Evolutionary conservation across 2,113 vertebrate genomes (phyloP), one percentile per base, ranked within the genome.

Genomic region (Grallaria varia): DNA sequence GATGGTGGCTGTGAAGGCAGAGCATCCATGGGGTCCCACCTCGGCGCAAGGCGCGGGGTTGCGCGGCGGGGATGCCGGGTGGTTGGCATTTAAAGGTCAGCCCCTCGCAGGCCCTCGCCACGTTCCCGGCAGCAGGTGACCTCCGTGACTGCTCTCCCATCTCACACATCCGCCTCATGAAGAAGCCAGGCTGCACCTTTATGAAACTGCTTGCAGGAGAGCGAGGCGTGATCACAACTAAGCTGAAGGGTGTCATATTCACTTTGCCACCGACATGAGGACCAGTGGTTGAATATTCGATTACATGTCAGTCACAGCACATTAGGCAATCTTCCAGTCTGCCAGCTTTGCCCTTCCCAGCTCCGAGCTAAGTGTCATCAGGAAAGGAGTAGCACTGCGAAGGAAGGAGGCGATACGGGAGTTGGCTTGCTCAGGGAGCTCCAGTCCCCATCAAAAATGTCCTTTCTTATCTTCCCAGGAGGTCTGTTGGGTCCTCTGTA

Each of bases 251-350:
- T 94, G 95, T 95, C 94, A 92, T 91, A 90, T 77, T 95, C 91
- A 44, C 95, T 81, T 78, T 96, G 7, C 95, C 52, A 8, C 62
- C 47, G 68, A 96, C 92, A 94, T 19, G 95, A 87, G 84, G 95
- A 95, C 95, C 96, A 93, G 95, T 80, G 91, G 95, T 91, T 97
- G 93, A 94, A 95, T 97, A 96, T 97, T 97, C 92, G 88, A 95
- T 97, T 97, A 92, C 90, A 95, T 45, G 93, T 97, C 95, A 97
- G 95, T 97, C 96, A 97, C 91, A 97, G 95, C 95, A 95, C 93
- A 95, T 97, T 96, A 97, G 96, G 95, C 95, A 96, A 97, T 96
- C 96, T 97, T 97, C 95, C 94, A 96, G 96, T 93, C 90, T 96
- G 91, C 95, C 95, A 95, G 94, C 82, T 97, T 93, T 95, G 94